Evolutionary conservation across 2,797 vertebrate genomes (phyloP), one percentile per base, ranked within the genome.

Genomic region (Lycodopsis pacificus): DNA sequence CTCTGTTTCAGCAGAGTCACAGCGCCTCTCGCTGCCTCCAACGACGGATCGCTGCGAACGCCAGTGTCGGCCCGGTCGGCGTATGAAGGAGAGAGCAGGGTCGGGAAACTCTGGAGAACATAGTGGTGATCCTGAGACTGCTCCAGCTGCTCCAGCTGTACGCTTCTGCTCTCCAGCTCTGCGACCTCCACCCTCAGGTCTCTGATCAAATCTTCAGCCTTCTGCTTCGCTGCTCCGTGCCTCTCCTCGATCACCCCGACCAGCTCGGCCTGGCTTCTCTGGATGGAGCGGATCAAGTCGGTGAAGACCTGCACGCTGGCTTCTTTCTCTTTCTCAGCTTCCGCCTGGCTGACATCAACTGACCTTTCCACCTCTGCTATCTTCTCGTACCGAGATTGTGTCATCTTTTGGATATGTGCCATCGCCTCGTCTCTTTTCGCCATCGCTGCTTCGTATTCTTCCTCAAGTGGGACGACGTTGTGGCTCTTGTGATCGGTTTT

Each of bases 61-160:
- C 0, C 5, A 6, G 9, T 7, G 25, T 1, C 7, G 34, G 17
- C 15, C 72, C 77, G 7, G 73, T 59, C 20, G 15, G 48, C 63
- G 25, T 62, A 15, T n/a, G 42, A 51, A 65, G 72, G 66, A 32
- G 44, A 44, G 30, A 1, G 19, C 40, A 77, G n/a, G 44, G 69
- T 42, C 42, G 15, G 49, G 71, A 89, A 85, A 25, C 49, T 85
- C 81, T 81, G 81, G 58, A 90, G 30, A 40, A 86, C 76, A 54
- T 25, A 12, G 30, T 79, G 76, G 57, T 78, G 85, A 58, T 90
- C 85, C 34, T 81, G 68, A 32, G 81, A 80, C 54, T 27, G 63
- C 7, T 44, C 75, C 73, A 90, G 76, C 58, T 51, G 69, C 67
- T 89, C 65, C 49, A 90, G 62, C 68, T 74, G 71, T n/a, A 4